Base-by-base conservation (phyloP, 2,113 vertebrate species). In the Xiphorhynchus elegans region DNA sequence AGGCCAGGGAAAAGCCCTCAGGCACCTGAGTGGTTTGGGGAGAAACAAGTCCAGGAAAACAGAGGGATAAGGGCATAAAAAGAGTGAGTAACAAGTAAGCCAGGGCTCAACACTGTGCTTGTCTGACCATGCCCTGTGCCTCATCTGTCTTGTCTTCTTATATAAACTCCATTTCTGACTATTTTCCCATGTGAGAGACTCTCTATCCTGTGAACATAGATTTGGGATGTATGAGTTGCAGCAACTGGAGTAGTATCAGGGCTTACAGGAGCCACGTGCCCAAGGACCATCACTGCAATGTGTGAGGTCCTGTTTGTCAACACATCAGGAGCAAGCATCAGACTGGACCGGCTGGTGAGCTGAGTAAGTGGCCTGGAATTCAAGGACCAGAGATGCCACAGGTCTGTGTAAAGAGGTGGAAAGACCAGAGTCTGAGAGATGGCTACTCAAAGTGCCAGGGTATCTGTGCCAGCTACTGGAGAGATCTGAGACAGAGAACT, bases 201-300 rank as follows among this genome's bases (percentile, higher is more conserved):
- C 17, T 50, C 19, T 56, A 0, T 53, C 37, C 42, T 20, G 53
- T 17, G 13, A 28, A 29, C 1, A 0, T 33, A 28, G 40, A 29
- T 44, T 7, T 23, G 11, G 11, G 16, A 9, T 33, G 7, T 20
- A 39, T 11, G 6, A 73, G 31, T 3, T 9, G 53, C 17, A 79
- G 35, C 29, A 58, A 2, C 9, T 39, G 46, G 8, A 63, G 39
- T 3, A 8, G 23, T 10, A 64, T 42, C 26, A 10, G 24, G 47
- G 29, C 23, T 50, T 40, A 25, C 16, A 37, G 23, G 11, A 7
- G 2, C n/a, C 24, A 7, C 2, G 10, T 2, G 17, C 23, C 37
- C 40, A 5, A 1, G 2, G 19, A 11, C 14, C 37, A 44, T 15
- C 16, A 5, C 13, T 23, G 37, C 24, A 17, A 3, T 1, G 0